These are phyloP conservation scores for Gavialis gangeticus DNA, from an alignment of 2,113 vertebrate genomes.

Conservation along the genomic window DNA sequence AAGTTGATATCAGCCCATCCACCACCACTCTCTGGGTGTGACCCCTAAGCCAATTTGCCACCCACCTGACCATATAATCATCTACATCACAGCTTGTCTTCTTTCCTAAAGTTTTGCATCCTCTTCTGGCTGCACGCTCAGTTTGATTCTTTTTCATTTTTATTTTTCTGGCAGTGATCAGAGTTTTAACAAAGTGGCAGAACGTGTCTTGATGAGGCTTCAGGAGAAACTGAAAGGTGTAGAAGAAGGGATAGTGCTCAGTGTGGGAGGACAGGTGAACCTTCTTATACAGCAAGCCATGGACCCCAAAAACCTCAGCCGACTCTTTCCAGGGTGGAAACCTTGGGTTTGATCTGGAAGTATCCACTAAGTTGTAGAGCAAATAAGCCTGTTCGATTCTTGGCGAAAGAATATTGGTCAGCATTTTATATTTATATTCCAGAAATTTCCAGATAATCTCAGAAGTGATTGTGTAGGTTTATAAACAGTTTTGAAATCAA, in stretches of 20 bases:
- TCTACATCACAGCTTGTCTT: neutral
- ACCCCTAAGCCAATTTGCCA: too few species aligned
- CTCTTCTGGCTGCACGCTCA: neutral
- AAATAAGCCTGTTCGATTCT: neutral
- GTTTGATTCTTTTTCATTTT: neutral
- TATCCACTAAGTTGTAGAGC: neutral
- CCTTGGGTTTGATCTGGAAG: conserved; percentile 88
- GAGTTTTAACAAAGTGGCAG: conserved; percentile 96
- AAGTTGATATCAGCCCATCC: too few species aligned
- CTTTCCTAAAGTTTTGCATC: accelerated
- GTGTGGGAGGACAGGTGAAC: conserved; percentile 95
- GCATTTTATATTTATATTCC: conserved; percentile 21
- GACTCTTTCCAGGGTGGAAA: conserved; percentile 93
- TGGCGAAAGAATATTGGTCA: neutral
- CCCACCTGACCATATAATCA: too few species aligned
- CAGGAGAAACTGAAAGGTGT: conserved; percentile 98
- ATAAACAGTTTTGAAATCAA: accelerated
- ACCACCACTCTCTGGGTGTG: too few species aligned
- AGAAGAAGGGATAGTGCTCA: conserved; percentile 94
- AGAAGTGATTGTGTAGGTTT: neutral
- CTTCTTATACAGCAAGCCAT: conserved; percentile 98
- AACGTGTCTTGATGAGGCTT: conserved; percentile 94
- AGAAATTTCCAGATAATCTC: neutral
- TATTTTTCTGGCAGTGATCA: conserved; percentile 80
- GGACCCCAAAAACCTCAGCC: conserved; percentile 96